Evolutionary conservation across 1,140 invertebrate species (phyloP), one percentile per base, ranked within the genome.

Genomic region (Drosophila sechellia): DNA sequence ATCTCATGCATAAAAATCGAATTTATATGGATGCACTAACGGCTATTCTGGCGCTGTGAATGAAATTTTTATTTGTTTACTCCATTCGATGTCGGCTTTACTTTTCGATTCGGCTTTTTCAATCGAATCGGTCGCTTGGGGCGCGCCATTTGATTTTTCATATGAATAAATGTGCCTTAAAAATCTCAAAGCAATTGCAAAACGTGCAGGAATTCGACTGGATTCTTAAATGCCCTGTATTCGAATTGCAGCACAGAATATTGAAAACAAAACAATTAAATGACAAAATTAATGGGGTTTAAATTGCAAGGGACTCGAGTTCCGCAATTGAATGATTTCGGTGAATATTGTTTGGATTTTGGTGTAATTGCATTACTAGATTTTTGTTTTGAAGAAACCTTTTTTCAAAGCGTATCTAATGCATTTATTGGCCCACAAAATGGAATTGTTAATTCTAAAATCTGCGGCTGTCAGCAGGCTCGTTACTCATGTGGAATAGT

Each of bases 21-120:
- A 76, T 56, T 72, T 39, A 72, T 56, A 57, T 64, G 72, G 34
- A 37, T 66, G 60, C 59, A 49, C 34, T 31, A 56, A 72, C 42
- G 53, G 40, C n/a, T 31, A 12, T 50, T 46, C 25, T n/a, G 22
- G 39, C 22, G 48, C 37, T 50, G 35, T 75, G 43, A 66, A 58
- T 75, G 46, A 45, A 49, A 57, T 75, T 74, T 75, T 42, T 57
- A 75, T 75, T 74, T 39, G 39, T 53, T 75, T 75, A 55, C 64
- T 75, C 42, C 39, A 34, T 11, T 37, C 39, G 20, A 56, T n/a
- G 40, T 42, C 25, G 22, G 42, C 42, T 55, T 70, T 77, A 45
- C 17, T 60, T 54, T 68, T 43, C 43, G 15, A 34, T 54, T 60
- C 20, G 27, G 56, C 53, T 56, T 50, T 57, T 71, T 72, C 31